A percentile compares a stretch with the other conserved stretches of the same genome.
phyloP scores from a whole-genome alignment of 1,140 invertebrate species.

The Diachasma alloeum region DNA sequence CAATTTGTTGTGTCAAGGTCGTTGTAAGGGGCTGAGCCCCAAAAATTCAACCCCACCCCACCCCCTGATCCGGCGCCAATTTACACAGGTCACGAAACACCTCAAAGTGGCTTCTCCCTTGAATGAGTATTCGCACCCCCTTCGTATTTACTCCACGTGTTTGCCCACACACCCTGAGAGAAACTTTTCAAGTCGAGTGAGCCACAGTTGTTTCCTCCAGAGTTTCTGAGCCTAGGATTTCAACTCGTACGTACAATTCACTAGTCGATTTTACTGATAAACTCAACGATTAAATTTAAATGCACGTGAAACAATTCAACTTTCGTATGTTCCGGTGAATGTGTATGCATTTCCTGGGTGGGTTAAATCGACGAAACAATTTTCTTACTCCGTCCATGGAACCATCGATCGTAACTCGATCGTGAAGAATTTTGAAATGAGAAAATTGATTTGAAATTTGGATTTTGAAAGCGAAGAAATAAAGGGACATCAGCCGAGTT shows the following conservation, averaged over 20 bases:
- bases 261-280: slow-evolving; percentile 3
- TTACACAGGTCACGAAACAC: slow-evolving; percentile 63
- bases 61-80: background rate
- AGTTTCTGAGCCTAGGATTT: background rate
- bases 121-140: background rate
- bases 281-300: slow-evolving; percentile 6
- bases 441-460: no score
- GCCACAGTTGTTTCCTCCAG: background rate
- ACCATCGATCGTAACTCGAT: background rate
- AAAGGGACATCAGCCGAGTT: no score
- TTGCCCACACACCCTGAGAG: background rate
- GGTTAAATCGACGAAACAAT: slow-evolving; percentile 12
- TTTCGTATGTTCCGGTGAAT: background rate
- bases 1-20: slow-evolving; percentile 65
- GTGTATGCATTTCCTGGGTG: background rate
- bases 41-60: slow-evolving; percentile 33
- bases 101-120: background rate
- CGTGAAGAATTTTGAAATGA: no score
- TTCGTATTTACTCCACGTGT: slow-evolving; percentile 4
- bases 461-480: no score
- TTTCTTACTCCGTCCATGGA: slow-evolving; percentile 3
- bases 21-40: slow-evolving; percentile 31
- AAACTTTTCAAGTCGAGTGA: slow-evolving; percentile 32
- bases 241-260: background rate
- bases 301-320: slow-evolving; percentile 7